Evolutionary conservation across 2,113 vertebrate genomes (phyloP).

Genomic region (Menidia beryllina): DNA sequence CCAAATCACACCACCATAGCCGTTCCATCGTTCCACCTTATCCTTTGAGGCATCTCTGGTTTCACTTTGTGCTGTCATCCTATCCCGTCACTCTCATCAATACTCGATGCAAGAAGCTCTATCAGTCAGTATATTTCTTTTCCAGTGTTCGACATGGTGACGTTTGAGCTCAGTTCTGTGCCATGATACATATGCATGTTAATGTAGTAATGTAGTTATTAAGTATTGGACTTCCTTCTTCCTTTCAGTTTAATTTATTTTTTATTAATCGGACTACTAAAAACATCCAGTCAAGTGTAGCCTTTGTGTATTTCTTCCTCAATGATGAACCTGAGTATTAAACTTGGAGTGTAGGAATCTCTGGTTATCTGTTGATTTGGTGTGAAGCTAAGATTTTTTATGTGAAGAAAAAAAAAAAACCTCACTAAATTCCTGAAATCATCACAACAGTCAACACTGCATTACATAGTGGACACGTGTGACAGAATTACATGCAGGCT

Average conservation of each 20-base stretch:
- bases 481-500: background rate
- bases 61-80: conserved; percentile 74
- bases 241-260: conserved; percentile 63
- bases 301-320: conserved; percentile 19
- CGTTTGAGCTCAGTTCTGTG: conserved; percentile 53
- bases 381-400: background rate
- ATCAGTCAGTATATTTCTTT: conserved; percentile 57
- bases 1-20: conserved; percentile 67
- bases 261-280: conserved; percentile 57
- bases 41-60: conserved; percentile 61
- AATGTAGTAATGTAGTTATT: conserved; percentile 64
- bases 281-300: conserved; percentile 30
- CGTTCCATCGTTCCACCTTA: conserved; percentile 42
- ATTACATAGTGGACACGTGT: background rate
- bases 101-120: conserved; percentile 69
- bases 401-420: background rate
- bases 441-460: too few relatives aligned
- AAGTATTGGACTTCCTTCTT: conserved; percentile 64
- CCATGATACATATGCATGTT: conserved; percentile 63
- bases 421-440: too few relatives aligned
- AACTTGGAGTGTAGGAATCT: background rate
- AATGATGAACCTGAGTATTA: background rate
- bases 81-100: conserved; percentile 76
- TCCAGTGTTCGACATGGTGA: conserved; percentile 48
- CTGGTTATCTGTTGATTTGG: background rate